These are phyloP conservation scores for Coilia nasus DNA, from an alignment of 2,797 vertebrate species.

Conservation along the genomic window DNA sequence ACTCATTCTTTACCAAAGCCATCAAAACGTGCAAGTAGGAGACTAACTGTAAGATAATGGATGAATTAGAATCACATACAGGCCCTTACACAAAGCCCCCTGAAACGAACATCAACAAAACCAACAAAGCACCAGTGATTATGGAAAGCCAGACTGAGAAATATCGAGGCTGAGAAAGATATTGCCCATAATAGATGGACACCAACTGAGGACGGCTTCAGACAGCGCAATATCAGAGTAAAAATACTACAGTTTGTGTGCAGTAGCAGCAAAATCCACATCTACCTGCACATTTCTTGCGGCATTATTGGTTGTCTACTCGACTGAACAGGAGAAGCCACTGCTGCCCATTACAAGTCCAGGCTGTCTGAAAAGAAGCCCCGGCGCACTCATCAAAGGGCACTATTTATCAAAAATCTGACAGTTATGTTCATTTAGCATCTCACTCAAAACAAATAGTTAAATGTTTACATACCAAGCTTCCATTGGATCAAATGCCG, in stretches of 20 bases:
- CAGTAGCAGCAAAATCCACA: constrained; percentile 20
- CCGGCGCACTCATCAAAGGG: constrained; percentile 83
- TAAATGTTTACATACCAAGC: constrained; percentile 95
- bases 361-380: constrained; percentile 74
- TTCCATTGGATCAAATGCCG: constrained; percentile 86
- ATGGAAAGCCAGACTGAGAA: constrained; percentile 25
- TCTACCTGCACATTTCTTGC: constrained; percentile 17
- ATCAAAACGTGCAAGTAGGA: constrained; percentile 30
- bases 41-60: constrained; percentile 35
- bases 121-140: constrained; percentile 58
- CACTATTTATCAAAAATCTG: constrained; percentile 92
- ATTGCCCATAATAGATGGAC: neutral
- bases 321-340: constrained; percentile 25
- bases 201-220: neutral
- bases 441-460: constrained; percentile 83
- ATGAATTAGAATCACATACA: constrained; percentile 54
- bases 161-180: neutral
- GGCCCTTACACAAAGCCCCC: constrained; percentile 53
- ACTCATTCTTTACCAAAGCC: neutral
- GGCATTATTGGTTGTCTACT: constrained; percentile 24
- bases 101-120: constrained; percentile 50
- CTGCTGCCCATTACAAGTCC: constrained; percentile 74
- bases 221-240: neutral
- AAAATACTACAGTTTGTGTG: constrained; percentile 2
- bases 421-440: constrained; percentile 92